Percentiles rank a stretch among this genome's conserved stretches.
Conservation (phyloP, 1,140 invertebrate species). For the Lordiphosa mommai region DNA sequence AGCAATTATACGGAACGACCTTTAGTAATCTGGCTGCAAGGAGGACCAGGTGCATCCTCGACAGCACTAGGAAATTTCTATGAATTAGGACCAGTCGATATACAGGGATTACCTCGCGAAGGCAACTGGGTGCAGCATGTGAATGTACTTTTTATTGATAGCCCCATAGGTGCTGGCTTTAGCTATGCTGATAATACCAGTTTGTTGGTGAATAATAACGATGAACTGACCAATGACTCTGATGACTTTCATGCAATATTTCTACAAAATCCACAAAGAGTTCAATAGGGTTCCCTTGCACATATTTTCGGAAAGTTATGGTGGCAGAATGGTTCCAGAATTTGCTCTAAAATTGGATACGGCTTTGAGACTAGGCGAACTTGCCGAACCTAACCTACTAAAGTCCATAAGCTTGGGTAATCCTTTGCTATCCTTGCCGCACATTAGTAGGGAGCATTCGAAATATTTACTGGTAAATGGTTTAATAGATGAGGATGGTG, state of each 20-base stretch:
- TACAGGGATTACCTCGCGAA: constrained; percentile 84
- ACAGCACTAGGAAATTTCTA: constrained; percentile 89
- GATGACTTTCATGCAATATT: constrained; percentile 84
- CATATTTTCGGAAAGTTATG: constrained; percentile 93
- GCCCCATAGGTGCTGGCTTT: constrained; percentile 93
- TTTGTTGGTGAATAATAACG: constrained; percentile 83
- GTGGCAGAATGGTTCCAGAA: constrained; percentile 93
- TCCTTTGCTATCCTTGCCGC: constrained; percentile 92
- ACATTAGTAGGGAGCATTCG: constrained; percentile 89
- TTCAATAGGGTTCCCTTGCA: constrained; percentile 88
- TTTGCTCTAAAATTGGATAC: constrained; percentile 83
- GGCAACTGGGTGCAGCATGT: constrained; percentile 88
- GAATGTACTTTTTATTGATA: constrained; percentile 93
- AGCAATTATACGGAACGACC: constrained; percentile 83
- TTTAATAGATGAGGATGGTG: constrained; percentile 83
- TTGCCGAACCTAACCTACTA: constrained; percentile 84
- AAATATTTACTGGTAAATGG: constrained; percentile 82
- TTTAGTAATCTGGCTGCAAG: constrained; percentile 90
- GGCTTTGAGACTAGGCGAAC: constrained; percentile 83
- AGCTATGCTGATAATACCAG: constrained; percentile 84
- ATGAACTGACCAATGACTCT: constrained; percentile 87
- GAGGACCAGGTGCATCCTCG: constrained; percentile 88
- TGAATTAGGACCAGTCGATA: constrained; percentile 87
- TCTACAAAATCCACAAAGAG: constrained; percentile 83
- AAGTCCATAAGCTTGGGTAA: constrained; percentile 90